Evolutionary conservation across 1,140 invertebrate genomes (phyloP).

Genomic region (Thaumatotibia leucotreta): DNA sequence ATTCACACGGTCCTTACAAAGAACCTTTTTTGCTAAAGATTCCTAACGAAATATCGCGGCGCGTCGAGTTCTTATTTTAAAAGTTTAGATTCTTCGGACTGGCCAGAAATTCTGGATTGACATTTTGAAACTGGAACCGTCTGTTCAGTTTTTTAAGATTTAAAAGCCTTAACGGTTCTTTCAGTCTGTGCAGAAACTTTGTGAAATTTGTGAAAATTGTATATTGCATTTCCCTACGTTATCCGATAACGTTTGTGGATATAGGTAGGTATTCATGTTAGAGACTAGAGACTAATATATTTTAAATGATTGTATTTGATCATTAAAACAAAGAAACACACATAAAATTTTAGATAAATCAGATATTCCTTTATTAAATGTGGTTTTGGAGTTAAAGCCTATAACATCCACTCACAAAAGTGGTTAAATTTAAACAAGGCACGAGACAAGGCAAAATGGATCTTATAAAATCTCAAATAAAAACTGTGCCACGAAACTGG

Average conservation of each 20-base stretch:
- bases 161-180: neutral
- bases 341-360: too few species aligned
- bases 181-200: neutral
- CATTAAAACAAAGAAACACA: too few species aligned
- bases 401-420: too few species aligned
- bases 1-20: constrained; percentile 41
- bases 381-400: too few species aligned
- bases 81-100: constrained; percentile 16
- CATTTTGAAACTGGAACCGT: constrained; percentile 2
- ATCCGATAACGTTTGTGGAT: too few species aligned
- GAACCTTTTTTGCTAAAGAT: constrained; percentile 56
- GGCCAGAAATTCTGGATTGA: neutral
- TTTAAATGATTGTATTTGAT: too few species aligned
- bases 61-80: constrained; percentile 52
- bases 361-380: too few species aligned
- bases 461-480: constrained; percentile 43
- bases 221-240: too few species aligned
- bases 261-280: too few species aligned
- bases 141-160: neutral
- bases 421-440: neutral
- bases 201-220: neutral
- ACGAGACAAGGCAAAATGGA: constrained; percentile 17
- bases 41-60: constrained; percentile 57
- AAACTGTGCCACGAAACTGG: constrained; percentile 51
- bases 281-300: too few species aligned